These are phyloP conservation scores for Hedya salicella DNA, from an alignment of 2,888 invertebrate genomes.

Conservation along the genomic window DNA sequence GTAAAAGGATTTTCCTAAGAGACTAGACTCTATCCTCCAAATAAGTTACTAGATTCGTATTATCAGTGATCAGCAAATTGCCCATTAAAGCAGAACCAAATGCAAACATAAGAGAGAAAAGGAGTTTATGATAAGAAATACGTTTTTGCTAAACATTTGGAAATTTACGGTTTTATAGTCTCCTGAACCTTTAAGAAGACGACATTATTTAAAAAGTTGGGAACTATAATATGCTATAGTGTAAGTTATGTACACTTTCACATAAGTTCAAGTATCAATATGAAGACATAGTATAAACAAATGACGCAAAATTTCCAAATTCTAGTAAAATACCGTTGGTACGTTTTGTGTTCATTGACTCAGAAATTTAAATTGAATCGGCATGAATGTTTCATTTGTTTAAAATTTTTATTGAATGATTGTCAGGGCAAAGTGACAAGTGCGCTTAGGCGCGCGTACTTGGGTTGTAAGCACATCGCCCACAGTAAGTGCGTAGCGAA, in stretches of 20 bases:
- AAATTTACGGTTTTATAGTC: too few relatives aligned
- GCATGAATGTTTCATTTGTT: conserved; percentile 12
- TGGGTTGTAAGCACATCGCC: conserved; percentile 84
- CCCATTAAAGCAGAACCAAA: neutral
- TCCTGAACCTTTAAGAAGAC: too few relatives aligned
- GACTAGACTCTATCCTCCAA: conserved; percentile 1
- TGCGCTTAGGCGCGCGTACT: conserved; percentile 83
- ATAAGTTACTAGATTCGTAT: neutral
- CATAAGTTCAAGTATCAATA: too few relatives aligned
- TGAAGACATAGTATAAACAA: too few relatives aligned
- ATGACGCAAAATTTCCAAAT: too few relatives aligned
- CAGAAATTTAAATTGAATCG: neutral
- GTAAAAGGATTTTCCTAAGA: too few relatives aligned
- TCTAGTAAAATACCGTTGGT: neutral
- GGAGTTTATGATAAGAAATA: too few relatives aligned
- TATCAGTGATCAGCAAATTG: conserved; percentile 1
- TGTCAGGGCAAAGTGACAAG: conserved; percentile 83
- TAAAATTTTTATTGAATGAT: conserved; percentile 51
- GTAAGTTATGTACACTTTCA: too few relatives aligned
- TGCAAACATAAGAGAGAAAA: too few relatives aligned
- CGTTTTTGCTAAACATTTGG: too few relatives aligned
- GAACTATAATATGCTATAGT: too few relatives aligned
- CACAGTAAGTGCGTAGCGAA: conserved; percentile 83
- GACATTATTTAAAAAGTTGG: too few relatives aligned
- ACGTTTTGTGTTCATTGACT: neutral